These are phyloP conservation scores for Diprion similis DNA, from an alignment of 1,140 invertebrate species.

Conservation along the genomic window DNA sequence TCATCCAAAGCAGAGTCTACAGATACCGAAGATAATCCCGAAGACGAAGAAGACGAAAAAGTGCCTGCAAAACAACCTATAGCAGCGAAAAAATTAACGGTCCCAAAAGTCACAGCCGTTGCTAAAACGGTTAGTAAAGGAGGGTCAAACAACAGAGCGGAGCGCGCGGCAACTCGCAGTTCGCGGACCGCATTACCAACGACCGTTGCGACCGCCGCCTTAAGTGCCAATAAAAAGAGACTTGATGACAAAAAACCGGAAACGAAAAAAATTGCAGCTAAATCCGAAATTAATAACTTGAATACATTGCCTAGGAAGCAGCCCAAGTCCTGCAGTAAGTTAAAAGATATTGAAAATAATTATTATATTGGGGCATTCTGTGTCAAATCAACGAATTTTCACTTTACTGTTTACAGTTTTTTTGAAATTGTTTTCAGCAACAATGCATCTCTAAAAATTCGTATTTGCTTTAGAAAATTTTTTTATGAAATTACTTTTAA, in stretches of 20 bases:
- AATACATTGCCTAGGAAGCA: slow-evolving; percentile 31
- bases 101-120: slow-evolving; percentile 49
- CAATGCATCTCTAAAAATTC: neutral
- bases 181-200: slow-evolving; percentile 17
- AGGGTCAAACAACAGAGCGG: slow-evolving; percentile 50
- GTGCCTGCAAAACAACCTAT: slow-evolving; percentile 38
- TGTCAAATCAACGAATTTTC: neutral
- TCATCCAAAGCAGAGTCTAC: slow-evolving; percentile 24
- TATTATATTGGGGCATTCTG: neutral
- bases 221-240: slow-evolving; percentile 30
- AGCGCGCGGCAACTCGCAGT: slow-evolving; percentile 36
- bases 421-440: neutral
- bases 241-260: slow-evolving; percentile 38
- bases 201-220: neutral
- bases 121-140: slow-evolving; percentile 50
- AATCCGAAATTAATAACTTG: slow-evolving; percentile 37
- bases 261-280: slow-evolving; percentile 34
- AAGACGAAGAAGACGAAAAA: slow-evolving; percentile 36
- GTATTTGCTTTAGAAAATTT: neutral
- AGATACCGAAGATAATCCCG: slow-evolving; percentile 34
- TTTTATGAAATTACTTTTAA: neutral
- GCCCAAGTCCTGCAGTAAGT: slow-evolving; percentile 41
- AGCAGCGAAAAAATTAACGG: slow-evolving; percentile 46
- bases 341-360: neutral
- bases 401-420: neutral